phyloP scores from a whole-genome alignment of 2,888 invertebrate species.

The Philereme transversata region DNA sequence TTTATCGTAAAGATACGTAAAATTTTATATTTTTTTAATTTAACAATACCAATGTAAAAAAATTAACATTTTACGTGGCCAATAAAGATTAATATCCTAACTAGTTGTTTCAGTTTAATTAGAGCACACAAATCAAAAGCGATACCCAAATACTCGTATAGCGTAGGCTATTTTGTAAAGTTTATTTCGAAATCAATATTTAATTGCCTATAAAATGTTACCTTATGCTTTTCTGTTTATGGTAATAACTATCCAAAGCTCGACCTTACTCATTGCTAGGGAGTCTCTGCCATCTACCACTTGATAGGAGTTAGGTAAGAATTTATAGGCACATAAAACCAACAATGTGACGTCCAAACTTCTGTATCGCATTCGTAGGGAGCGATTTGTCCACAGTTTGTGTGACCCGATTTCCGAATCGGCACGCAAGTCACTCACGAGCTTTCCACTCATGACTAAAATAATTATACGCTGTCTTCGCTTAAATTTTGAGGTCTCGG shows the following conservation, averaged over 20 bases:
- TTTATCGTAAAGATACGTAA: no score
- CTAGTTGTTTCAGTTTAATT: conserved; percentile 7
- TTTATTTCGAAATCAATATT: background rate
- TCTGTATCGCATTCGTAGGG: conserved; percentile 45
- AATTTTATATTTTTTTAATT: no score
- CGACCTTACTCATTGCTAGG: background rate
- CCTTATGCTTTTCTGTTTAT: no score
- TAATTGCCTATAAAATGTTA: no score
- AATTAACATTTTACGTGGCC: no score
- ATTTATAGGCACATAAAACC: conserved; percentile 35
- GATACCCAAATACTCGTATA: background rate
- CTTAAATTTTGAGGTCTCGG: conserved; percentile 8
- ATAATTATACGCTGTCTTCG: conserved; percentile 20
- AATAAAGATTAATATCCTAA: no score
- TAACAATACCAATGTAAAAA: no score
- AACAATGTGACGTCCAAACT: conserved; percentile 42
- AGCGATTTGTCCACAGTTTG: conserved; percentile 47
- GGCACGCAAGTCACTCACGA: conserved; percentile 47
- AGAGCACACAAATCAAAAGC: conserved; percentile 17
- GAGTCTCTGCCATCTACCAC: background rate
- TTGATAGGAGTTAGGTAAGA: conserved; percentile 20
- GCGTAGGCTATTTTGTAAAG: background rate
- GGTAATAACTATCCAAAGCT: no score
- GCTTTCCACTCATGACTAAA: conserved; percentile 27
- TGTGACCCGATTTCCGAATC: conserved; percentile 42